phyloP scores from a whole-genome alignment of 2,797 vertebrate species.

The Myotis vivesi region DNA sequence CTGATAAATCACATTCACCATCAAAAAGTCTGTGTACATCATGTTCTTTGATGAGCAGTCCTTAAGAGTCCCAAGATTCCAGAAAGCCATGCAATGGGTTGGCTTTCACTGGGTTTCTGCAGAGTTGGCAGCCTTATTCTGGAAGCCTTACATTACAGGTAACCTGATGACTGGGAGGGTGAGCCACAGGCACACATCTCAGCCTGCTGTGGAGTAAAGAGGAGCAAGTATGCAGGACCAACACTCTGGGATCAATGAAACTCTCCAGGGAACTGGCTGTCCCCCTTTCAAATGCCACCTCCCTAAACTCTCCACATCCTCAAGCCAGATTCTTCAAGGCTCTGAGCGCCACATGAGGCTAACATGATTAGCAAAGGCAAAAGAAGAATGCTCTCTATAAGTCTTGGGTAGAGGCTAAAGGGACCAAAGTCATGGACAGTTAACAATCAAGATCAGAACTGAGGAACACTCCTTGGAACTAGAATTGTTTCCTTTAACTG shows the following conservation, averaged over 20 bases:
- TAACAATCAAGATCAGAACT: not conserved
- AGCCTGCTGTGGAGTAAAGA: not conserved
- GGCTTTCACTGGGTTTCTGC: conserved; percentile 65
- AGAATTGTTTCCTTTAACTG: not conserved
- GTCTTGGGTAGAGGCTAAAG: not conserved
- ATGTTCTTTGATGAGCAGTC: conserved; percentile 67
- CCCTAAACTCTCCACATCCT: conserved; percentile 65
- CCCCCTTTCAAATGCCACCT: conserved; percentile 65
- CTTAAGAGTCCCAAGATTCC: conserved; percentile 59
- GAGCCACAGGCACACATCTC: conserved; percentile 36
- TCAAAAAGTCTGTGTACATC: conserved; percentile 46
- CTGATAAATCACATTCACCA: conserved; percentile 30
- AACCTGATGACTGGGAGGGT: conserved; percentile 68
- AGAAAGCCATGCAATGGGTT: not conserved
- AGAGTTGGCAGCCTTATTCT: conserved; percentile 60
- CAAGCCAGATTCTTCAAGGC: conserved; percentile 63
- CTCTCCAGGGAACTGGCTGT: conserved; percentile 51
- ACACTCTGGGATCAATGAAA: conserved; percentile 57
- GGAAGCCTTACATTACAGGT: conserved; percentile 74
- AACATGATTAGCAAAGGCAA: not conserved
- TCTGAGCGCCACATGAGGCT: conserved; percentile 52
- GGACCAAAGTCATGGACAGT: not conserved
- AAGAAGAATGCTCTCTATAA: conserved; percentile 15
- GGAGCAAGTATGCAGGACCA: not conserved
- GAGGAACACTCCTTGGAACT: not conserved